These are phyloP conservation scores for Cataglyphis livida DNA, from an alignment of 2,888 invertebrate species.

Conservation along the genomic window DNA sequence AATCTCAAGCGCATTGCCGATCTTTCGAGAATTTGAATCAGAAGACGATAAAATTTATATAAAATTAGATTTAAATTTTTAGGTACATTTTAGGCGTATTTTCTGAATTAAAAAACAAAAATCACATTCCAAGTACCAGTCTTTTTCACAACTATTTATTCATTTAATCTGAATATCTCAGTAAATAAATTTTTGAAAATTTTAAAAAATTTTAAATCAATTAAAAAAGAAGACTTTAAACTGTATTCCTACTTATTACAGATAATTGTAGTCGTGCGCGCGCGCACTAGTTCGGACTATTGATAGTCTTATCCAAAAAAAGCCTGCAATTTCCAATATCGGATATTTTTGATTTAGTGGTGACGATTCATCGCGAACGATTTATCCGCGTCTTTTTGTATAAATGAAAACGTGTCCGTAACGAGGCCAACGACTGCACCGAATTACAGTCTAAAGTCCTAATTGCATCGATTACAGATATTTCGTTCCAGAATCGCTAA, in stretches of 20 bases:
- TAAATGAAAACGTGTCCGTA: not conserved
- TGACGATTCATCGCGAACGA: not conserved
- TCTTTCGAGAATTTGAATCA: not conserved
- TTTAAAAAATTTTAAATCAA: not conserved
- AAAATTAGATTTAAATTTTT: not conserved
- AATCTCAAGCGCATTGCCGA: not conserved
- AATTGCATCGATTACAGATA: slow-evolving; percentile 43
- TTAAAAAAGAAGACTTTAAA: not conserved
- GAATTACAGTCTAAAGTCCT: slow-evolving; percentile 36
- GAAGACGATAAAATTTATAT: not conserved
- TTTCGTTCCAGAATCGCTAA: slow-evolving; percentile 38
- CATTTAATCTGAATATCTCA: not conserved
- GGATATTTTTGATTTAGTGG: slow-evolving; percentile 4
- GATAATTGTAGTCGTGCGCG: not conserved
- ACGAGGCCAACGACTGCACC: slow-evolving; percentile 1
- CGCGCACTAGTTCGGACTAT: not conserved
- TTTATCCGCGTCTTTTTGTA: not conserved
- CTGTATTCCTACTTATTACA: not conserved
- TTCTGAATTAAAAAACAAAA: slow-evolving; percentile 2
- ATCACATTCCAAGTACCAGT: not conserved
- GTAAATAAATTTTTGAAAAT: not conserved
- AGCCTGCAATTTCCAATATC: not conserved
- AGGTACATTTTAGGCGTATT: not conserved
- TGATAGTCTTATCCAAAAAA: not conserved
- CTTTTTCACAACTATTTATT: not conserved